Percentiles rank a stretch among this genome's conserved stretches.
phyloP scores from a whole-genome alignment of 2,888 invertebrate genomes.

The Amphipyra tragopoginis region DNA sequence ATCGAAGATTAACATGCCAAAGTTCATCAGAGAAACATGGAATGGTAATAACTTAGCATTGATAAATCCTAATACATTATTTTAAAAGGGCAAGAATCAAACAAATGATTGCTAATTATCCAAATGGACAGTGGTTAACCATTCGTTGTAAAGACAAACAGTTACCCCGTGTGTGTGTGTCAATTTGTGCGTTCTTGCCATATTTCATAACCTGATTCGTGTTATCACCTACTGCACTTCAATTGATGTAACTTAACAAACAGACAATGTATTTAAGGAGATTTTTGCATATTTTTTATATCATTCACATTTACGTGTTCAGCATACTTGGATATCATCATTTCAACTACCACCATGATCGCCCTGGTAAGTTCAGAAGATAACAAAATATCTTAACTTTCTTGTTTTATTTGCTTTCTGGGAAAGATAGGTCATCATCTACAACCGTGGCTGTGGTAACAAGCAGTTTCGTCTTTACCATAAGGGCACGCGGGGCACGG shows the following conservation, averaged over 20 bases:
- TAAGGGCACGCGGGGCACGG: too few species aligned
- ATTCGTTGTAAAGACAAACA: conserved; percentile 38
- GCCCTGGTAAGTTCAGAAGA: conserved; percentile 74
- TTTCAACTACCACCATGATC: conserved; percentile 66
- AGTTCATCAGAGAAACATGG: too few species aligned
- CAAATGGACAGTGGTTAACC: conserved; percentile 15
- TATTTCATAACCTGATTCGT: conserved; percentile 75
- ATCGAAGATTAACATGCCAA: too few species aligned
- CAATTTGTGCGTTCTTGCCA: conserved; percentile 57
- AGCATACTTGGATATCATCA: conserved; percentile 34
- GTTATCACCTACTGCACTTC: conserved; percentile 81
- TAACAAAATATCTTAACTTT: neutral
- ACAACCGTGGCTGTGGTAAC: too few species aligned
- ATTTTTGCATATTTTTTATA: conserved; percentile 55
- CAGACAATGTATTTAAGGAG: conserved; percentile 81
- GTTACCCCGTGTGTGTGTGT: conserved; percentile 43
- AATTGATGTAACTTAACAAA: conserved; percentile 80
- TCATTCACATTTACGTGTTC: conserved; percentile 64
- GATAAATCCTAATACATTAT: too few species aligned
- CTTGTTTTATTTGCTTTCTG: too few species aligned
- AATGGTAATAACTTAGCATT: too few species aligned
- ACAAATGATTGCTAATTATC: neutral
- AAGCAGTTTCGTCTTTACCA: too few species aligned
- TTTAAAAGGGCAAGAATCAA: neutral
- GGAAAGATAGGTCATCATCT: too few species aligned